phyloP scores from a whole-genome alignment of 2,888 invertebrate genomes.

The Belgica antarctica region DNA sequence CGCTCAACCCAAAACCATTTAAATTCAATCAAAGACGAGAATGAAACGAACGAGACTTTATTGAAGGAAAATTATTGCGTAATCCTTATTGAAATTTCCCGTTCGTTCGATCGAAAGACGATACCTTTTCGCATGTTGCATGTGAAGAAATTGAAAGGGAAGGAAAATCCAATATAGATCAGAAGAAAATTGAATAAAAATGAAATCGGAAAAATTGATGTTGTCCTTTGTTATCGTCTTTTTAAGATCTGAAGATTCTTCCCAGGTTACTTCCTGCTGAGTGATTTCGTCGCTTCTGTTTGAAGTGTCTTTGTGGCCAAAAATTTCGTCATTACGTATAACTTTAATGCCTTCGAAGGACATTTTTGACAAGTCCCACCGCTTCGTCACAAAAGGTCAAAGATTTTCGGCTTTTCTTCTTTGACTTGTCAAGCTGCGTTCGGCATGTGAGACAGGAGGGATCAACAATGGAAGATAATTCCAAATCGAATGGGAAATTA shows the following conservation, averaged over 20 bases:
- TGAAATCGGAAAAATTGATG: constrained; percentile 8
- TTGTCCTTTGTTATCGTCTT: constrained; percentile 3
- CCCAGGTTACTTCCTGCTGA: constrained; percentile 18
- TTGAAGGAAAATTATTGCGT: constrained; percentile 38
- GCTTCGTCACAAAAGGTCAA: constrained; percentile 3
- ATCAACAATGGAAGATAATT: constrained; percentile 38
- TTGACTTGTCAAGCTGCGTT: background rate
- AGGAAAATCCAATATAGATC: constrained; percentile 28
- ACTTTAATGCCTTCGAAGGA: constrained; percentile 12
- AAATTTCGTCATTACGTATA: background rate
- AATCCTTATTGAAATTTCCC: constrained; percentile 36
- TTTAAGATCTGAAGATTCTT: background rate
- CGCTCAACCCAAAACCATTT: constrained; percentile 34
- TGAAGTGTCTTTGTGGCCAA: constrained; percentile 36
- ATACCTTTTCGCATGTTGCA: constrained; percentile 25
- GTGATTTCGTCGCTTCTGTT: constrained; percentile 34
- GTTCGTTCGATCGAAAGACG: constrained; percentile 14
- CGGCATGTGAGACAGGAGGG: constrained; percentile 5
- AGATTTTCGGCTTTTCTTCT: background rate
- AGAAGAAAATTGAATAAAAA: constrained; percentile 24
- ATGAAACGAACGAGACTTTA: background rate
- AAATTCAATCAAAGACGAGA: constrained; percentile 41
- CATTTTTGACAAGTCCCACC: background rate
- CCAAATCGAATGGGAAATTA: constrained; percentile 35
- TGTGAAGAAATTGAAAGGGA: constrained; percentile 11